These are phyloP conservation scores for Rhagoletis zephyria DNA, from an alignment of 1,140 invertebrate species.

Conservation along the genomic window DNA sequence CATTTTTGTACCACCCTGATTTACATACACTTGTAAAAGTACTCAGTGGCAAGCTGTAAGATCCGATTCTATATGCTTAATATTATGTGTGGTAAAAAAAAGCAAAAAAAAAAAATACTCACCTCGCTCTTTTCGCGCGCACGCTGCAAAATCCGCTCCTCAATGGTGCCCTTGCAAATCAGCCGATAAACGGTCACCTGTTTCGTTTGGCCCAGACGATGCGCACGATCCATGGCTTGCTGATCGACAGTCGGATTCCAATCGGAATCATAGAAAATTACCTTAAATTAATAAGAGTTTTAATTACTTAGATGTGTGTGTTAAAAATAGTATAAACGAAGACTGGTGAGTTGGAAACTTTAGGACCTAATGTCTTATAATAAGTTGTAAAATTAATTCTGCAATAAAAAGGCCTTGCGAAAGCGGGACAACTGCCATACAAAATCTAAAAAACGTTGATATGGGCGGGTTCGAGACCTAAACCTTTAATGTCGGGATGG, in stretches of 20 bases:
- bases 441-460: no score
- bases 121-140: conserved; percentile 93
- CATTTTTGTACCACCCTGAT: no score
- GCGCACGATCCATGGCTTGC: conserved; percentile 94
- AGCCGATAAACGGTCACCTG: conserved; percentile 93
- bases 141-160: conserved; percentile 90
- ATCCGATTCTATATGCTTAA: neutral
- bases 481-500: no score
- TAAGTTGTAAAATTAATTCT: no score
- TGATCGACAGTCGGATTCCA: conserved; percentile 98
- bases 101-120: conserved; percentile 58
- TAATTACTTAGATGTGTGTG: no score
- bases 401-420: no score
- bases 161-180: conserved; percentile 93
- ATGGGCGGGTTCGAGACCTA: no score
- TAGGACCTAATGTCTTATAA: no score
- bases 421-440: no score
- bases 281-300: conserved; percentile 75
- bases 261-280: conserved; percentile 99
- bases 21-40: neutral
- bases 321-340: no score
- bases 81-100: neutral
- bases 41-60: neutral
- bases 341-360: no score
- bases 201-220: conserved; percentile 89